Base-by-base conservation (phyloP, 2,797 vertebrate species). In the Cyclura pinguis region DNA sequence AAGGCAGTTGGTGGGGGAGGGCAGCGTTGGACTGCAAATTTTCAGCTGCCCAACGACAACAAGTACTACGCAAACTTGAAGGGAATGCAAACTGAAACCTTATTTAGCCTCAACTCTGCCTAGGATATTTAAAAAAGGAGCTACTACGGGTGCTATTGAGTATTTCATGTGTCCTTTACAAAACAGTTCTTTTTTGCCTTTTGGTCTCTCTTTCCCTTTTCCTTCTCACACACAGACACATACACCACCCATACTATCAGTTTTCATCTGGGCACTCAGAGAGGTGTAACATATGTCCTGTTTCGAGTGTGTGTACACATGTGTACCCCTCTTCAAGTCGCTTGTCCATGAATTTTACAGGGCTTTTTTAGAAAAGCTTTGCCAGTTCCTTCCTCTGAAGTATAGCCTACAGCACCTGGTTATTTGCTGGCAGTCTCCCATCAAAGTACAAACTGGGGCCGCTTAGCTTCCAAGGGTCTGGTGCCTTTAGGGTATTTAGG, bases 21-120 rank as follows among this genome's bases (percentile, higher is more conserved):
- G 81, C 3, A 29, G 59, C 67, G 4, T 3, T 27, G 6, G 74
- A 6, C 35, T 80, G 32, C 47, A 59, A 77, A 84, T 62, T 84
- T 84, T 50, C 73, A 84, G 72, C 85, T 78, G 50, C 59, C 29
- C 50, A 69, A 64, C 18, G 12, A 59, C 52, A 74, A 64, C 24
- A 50, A 47, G 76, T 20, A 42, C 29, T 38, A 38, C 1, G n/a
- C 50, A 42, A 77, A 81, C 50, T 7, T 18, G n/a, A 52, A 80
- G 38, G 29, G 32, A 73, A 62, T 35, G 72, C 32, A 67, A 67
- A 59, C 57, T 57, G 38, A 47, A 89, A 67, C 22, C n/a, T 76
- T 72, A 42, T 72, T 77, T 35, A 86, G 83, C 76, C 55, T 52
- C 73, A 84, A n/a, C 80, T 42, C 50, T 47, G 62, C 86, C 47